phyloP scores from a whole-genome alignment of 1,140 invertebrate species.

The Charaxes varanes region DNA sequence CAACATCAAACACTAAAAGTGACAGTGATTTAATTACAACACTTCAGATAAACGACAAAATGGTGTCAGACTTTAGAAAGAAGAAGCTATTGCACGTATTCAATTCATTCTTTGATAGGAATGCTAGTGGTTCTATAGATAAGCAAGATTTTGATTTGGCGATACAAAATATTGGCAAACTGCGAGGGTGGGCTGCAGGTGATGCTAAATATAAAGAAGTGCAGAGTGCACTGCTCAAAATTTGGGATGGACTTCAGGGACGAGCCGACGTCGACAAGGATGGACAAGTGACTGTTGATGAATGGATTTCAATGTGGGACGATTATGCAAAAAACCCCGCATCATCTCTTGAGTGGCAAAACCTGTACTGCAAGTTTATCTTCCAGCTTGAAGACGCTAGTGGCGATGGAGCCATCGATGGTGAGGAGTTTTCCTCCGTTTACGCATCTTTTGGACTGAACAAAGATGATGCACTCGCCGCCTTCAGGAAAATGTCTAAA shows the following conservation, averaged over 20 bases:
- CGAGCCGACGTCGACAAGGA: conserved; percentile 87
- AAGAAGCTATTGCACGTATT: conserved; percentile 90
- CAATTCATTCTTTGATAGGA: conserved; percentile 88
- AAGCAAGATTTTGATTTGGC: conserved; percentile 86
- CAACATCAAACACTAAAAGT: neutral
- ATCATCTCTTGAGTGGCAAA: conserved; percentile 84
- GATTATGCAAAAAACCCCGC: conserved; percentile 82
- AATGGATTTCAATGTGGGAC: conserved; percentile 90
- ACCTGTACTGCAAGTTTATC: conserved; percentile 86
- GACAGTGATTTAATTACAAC: neutral
- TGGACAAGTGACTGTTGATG: conserved; percentile 84
- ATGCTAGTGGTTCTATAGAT: conserved; percentile 85
- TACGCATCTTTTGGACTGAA: conserved; percentile 82
- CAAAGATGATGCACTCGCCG: conserved; percentile 79
- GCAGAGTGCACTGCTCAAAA: conserved; percentile 79
- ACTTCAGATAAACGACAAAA: conserved; percentile 52
- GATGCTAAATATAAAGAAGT: conserved; percentile 81
- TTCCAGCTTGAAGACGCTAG: conserved; percentile 88
- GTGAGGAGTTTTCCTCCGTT: conserved; percentile 83
- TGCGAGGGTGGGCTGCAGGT: conserved; percentile 81
- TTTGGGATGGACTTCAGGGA: conserved; percentile 85
- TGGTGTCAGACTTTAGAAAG: conserved; percentile 89
- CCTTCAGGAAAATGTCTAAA: conserved; percentile 83
- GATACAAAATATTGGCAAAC: conserved; percentile 81
- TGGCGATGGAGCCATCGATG: conserved; percentile 85